Evolutionary conservation across 2,797 vertebrate species (phyloP), one percentile per base, ranked within the genome.

Genomic region (Aulostomus chinensis): DNA sequence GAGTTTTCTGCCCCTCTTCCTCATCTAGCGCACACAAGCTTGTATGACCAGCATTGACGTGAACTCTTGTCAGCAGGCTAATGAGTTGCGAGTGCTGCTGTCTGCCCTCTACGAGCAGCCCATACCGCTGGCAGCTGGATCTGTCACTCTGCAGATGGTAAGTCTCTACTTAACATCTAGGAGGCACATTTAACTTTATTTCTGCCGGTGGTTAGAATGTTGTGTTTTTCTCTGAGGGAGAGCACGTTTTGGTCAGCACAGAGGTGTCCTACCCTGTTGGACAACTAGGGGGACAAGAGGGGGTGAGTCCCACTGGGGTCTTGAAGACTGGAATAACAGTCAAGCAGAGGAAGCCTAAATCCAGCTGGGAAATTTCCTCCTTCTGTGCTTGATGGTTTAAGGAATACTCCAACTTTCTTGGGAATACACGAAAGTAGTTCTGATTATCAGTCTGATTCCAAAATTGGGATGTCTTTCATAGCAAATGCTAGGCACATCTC

Each of bases 101-200:
- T 42, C 77, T 9, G 46, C 66, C 0, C 83, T 95, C 55, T 89
- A 91, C 76, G 79, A 88, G 14, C 91, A 93, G 40, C 82, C 89
- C 0, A 32, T 90, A 2, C 91, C 93, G 0, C 57, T 83, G 34
- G 29, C 81, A n/a, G 78, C 78, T 11, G 83, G 82, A 45, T 81
- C 89, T 0, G 66, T 89, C 72, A 86, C 83, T 49, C 85, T 94
- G 50, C 90, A 91, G 39, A 88, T 93, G 91, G 95, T 96, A 89
- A 90, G 80, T 85, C 6, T 61, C 34, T 8, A 25, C 22, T 28
- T 11, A 66, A 57, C 11, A 39, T 25, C 31, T 26, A 9, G 7
- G 18, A 30, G 29, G 36, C 36, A 34, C 33, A 10, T 12, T 57
- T 45, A 11, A 45, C 29, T 58, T 54, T 58, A 33, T 53, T 40